These are phyloP conservation scores for Chloroceryle inda DNA, from an alignment of 2,797 vertebrate species.

Conservation along the genomic window DNA sequence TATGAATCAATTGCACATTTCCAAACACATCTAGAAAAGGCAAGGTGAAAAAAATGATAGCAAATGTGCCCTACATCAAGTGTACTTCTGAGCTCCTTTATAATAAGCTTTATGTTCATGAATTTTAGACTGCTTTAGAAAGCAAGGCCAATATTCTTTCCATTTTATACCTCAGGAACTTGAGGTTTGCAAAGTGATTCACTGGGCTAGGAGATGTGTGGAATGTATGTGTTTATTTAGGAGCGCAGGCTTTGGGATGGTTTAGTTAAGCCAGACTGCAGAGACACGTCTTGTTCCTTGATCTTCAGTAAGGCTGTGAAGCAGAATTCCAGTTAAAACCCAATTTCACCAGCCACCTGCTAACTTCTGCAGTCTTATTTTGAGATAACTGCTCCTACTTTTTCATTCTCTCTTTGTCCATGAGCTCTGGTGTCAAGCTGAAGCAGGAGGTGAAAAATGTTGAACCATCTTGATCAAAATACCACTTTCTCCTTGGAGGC, in stretches of 20 bases:
- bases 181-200: neutral
- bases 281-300: neutral
- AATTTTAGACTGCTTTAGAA: neutral
- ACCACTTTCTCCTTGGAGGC: neutral
- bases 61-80: neutral
- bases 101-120: neutral
- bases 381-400: neutral
- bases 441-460: neutral
- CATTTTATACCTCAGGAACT: neutral
- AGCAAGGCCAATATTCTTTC: neutral
- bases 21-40: neutral
- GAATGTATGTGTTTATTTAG: neutral
- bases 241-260: neutral
- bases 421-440: neutral
- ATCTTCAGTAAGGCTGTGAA: neutral
- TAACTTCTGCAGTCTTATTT: neutral
- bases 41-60: neutral
- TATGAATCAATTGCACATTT: neutral
- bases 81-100: neutral
- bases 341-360: neutral
- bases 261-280: neutral
- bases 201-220: neutral
- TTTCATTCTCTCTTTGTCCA: neutral
- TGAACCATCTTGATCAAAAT: slow-evolving; percentile 2
- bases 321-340: neutral